Evolutionary conservation across 2,888 invertebrate species (phyloP).

Genomic region (Xestia xanthographa): DNA sequence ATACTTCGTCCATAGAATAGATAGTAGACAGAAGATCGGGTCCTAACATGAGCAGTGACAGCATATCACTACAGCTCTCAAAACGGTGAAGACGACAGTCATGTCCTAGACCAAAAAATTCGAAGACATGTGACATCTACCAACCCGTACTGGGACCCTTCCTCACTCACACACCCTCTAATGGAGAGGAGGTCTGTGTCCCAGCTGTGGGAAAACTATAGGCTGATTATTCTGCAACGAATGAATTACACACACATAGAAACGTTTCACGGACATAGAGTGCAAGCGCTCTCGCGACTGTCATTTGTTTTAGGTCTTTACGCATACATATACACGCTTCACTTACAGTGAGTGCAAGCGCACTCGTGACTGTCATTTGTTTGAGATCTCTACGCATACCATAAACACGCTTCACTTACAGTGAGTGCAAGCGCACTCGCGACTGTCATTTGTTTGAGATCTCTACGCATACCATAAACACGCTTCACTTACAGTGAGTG

Average conservation of each 20-base stretch:
- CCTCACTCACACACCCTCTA: background rate
- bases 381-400: no score
- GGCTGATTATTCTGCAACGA: background rate
- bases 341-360: no score
- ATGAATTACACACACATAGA: background rate
- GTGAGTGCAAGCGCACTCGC: no score
- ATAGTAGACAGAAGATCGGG: slow-evolving; percentile 4
- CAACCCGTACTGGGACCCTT: background rate
- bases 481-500: no score
- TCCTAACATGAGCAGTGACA: background rate
- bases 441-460: no score
- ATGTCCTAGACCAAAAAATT: background rate
- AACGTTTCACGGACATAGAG: background rate
- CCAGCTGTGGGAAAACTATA: background rate
- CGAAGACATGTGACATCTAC: background rate
- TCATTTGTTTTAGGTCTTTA: background rate
- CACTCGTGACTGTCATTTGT: no score
- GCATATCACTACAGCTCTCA: background rate
- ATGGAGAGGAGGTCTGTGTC: background rate
- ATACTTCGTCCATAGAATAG: slow-evolving; percentile 39
- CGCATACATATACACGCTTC: no score
- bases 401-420: no score
- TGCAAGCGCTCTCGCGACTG: background rate
- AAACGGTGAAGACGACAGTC: background rate
- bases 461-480: no score